phyloP scores from a whole-genome alignment of 2,113 vertebrate species.

The Cnemophilus loriae region DNA sequence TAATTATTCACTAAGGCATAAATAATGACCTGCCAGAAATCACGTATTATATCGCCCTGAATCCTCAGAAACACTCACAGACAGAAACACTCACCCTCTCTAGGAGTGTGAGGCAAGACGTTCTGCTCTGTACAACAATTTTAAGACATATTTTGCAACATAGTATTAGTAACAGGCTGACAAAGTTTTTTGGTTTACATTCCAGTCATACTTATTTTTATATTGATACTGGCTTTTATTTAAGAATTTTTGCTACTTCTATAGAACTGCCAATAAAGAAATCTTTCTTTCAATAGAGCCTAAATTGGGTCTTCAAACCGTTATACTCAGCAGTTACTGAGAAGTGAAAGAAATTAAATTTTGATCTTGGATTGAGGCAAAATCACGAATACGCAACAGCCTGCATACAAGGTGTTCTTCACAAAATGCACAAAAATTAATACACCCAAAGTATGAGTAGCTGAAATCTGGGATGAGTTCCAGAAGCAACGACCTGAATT shows the following conservation, averaged over 20 bases:
- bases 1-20: neutral
- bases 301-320: conserved; percentile 16
- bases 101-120: neutral
- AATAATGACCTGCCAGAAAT: neutral
- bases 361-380: conserved; percentile 13
- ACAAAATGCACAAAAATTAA: neutral
- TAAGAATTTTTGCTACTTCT: neutral
- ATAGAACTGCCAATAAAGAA: conserved; percentile 40
- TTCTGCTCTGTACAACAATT: neutral
- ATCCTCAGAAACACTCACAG: neutral
- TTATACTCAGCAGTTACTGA: conserved; percentile 33
- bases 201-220: neutral
- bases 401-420: neutral
- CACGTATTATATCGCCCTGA: neutral
- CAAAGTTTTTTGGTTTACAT: neutral
- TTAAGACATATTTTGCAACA: neutral
- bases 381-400: neutral
- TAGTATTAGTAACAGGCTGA: neutral
- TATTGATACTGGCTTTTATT: neutral
- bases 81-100: neutral
- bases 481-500: neutral
- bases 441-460: neutral
- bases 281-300: conserved; percentile 23
- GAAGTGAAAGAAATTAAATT: conserved; percentile 26
- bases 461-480: neutral